phyloP scores from a whole-genome alignment of 2,888 invertebrate genomes.

The Polydrusus cervinus region DNA sequence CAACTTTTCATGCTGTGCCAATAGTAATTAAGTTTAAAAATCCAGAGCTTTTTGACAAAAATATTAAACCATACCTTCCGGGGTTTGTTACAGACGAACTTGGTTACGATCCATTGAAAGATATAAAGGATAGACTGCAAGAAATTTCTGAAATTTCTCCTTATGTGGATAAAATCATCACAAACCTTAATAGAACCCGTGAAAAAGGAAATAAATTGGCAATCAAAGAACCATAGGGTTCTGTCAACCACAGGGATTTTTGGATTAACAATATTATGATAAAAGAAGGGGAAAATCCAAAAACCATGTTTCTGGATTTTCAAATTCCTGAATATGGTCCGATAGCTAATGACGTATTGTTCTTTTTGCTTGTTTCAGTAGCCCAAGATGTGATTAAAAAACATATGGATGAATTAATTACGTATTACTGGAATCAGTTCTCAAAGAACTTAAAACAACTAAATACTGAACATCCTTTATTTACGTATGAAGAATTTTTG shows the following conservation, averaged over 20 bases:
- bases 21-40: constrained; percentile 47
- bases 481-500: constrained; percentile 36
- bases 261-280: constrained; percentile 54
- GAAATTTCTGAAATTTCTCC: constrained; percentile 22
- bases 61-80: constrained; percentile 45
- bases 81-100: constrained; percentile 5
- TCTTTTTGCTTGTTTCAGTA: constrained; percentile 28
- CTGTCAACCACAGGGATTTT: constrained; percentile 44
- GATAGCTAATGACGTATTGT: constrained; percentile 23
- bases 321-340: constrained; percentile 30
- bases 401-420: constrained; percentile 41
- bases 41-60: constrained; percentile 38
- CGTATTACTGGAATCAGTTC: constrained; percentile 47
- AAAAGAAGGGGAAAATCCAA: constrained; percentile 27
- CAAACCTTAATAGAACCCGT: not conserved
- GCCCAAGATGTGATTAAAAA: constrained; percentile 16
- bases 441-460: constrained; percentile 41
- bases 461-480: constrained; percentile 30
- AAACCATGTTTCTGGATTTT: constrained; percentile 42
- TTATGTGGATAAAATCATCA: constrained; percentile 22
- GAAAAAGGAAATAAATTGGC: not conserved
- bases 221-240: constrained; percentile 43
- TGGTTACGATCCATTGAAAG: not conserved
- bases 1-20: constrained; percentile 49
- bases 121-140: not conserved